Evolutionary conservation across 2,888 invertebrate species (phyloP).

Genomic region (Desoria tigrina): DNA sequence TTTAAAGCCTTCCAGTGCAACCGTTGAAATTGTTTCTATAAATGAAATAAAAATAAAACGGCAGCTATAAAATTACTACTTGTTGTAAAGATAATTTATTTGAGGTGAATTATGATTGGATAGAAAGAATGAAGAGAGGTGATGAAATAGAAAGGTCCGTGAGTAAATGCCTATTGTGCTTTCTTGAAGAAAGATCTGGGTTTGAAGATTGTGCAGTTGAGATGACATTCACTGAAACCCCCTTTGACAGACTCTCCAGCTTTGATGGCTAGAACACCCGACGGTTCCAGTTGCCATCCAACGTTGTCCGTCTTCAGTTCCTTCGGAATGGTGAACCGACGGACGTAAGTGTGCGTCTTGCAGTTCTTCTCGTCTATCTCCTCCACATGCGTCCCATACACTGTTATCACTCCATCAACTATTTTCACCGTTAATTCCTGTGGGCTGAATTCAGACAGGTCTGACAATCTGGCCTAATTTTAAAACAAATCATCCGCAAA

Average conservation of each 20-base stretch:
- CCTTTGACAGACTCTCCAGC: slow-evolving; percentile 38
- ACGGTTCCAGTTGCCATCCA: slow-evolving; percentile 37
- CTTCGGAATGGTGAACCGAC: slow-evolving; percentile 39
- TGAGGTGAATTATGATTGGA: too few relatives aligned
- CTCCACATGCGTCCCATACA: slow-evolving; percentile 35
- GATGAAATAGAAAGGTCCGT: too few relatives aligned
- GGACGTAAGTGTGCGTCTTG: slow-evolving; percentile 36
- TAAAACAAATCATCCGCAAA: neutral
- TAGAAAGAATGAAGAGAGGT: too few relatives aligned
- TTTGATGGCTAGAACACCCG: slow-evolving; percentile 33
- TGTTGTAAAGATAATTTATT: too few relatives aligned
- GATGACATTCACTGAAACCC: slow-evolving; percentile 34
- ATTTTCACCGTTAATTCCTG: slow-evolving; percentile 40
- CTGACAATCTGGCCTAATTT: slow-evolving; percentile 29
- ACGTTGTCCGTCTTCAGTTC: slow-evolving; percentile 34
- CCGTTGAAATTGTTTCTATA: too few relatives aligned
- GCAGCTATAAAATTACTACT: too few relatives aligned
- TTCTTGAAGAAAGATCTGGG: slow-evolving; percentile 43
- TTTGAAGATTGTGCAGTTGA: slow-evolving; percentile 42
- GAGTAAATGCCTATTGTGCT: too few relatives aligned
- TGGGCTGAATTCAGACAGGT: slow-evolving; percentile 41
- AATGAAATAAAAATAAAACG: too few relatives aligned
- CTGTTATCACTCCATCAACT: slow-evolving; percentile 36
- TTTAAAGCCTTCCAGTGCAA: too few relatives aligned
- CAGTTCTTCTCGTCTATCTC: slow-evolving; percentile 22